phyloP scores from a whole-genome alignment of 2,113 vertebrate genomes.

The Cochlearius cochlearius region DNA sequence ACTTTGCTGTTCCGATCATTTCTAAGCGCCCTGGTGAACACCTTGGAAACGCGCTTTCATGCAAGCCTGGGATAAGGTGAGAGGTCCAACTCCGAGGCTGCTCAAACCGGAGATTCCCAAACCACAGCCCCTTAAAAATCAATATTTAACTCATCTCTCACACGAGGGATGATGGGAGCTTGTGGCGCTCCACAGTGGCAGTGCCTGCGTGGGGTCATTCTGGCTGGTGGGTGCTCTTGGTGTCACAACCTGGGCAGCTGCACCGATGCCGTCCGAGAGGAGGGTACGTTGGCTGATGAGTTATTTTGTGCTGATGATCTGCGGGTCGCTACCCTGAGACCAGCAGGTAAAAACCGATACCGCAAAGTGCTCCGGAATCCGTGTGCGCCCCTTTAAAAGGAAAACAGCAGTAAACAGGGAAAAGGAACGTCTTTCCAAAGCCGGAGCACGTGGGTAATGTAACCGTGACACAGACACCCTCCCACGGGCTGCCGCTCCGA shows the following conservation, averaged over 20 bases:
- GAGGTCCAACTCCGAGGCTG: neutral
- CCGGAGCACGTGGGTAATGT: neutral
- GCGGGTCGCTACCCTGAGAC: neutral
- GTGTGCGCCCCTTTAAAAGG: neutral
- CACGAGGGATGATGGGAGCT: neutral
- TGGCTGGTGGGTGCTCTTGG: neutral
- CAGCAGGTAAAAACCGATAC: neutral
- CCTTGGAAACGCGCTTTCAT: neutral
- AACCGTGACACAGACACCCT: constrained; percentile 32
- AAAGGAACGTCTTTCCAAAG: neutral
- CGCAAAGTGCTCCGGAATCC: neutral
- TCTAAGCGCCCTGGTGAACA: neutral
- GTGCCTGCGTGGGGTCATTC: neutral
- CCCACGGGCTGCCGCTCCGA: constrained; percentile 32
- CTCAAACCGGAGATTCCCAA: neutral
- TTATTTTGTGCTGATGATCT: neutral
- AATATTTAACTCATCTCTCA: neutral
- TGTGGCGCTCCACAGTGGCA: neutral
- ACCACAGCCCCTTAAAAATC: neutral
- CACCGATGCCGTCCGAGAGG: neutral
- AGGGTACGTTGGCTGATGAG: rapidly evolving
- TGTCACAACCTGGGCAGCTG: neutral
- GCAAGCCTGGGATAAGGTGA: neutral
- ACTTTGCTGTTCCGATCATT: neutral
- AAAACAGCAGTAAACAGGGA: neutral